Evolutionary conservation across 2,797 vertebrate genomes (phyloP), one percentile per base, ranked within the genome.

Genomic region (Micropoecilia bifurca): DNA sequence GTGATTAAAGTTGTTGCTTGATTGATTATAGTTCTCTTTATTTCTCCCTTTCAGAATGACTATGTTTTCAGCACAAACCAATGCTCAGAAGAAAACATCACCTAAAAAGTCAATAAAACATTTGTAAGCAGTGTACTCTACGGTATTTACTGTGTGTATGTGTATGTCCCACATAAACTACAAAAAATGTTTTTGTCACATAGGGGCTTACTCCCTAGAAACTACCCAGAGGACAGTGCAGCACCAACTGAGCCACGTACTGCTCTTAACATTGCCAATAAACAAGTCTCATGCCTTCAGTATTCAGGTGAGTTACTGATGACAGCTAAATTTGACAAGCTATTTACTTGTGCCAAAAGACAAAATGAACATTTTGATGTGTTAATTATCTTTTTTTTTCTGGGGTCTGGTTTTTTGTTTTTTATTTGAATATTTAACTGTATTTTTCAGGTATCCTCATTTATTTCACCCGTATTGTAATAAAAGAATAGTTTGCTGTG

Each of bases 41-140:
- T 71, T 75, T 85, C 82, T 30, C 55, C 80, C 80, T 90, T 78
- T 3, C 83, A 98, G 97, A 76, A 92, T 85, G 80, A 89, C 47
- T 12, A 96, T 97, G 96, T 98, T 97, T 94, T 93, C 92, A 74
- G 95, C 96, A 41, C 96, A 96, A 90, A 96, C 91, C 71, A 97
- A 95, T 45, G 18, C 82, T 77, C 94, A 95, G 85, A 96, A 94
- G 84, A 92, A 43, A 10, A 69, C 83, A 28, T 50, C 75, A 66
- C 45, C 87, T 28, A 78, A 95, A 81, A 97, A 94, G 88, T 84
- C 71, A 1, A 84, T 2, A 14, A 91, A 78, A 85, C 94, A 92
- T 71, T 0, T 8, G 97, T 97, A 94, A 85, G 95, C 1, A 43
- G 7, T 61, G 0, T 8, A 45, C 41, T 33, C 10, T 78, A 20